Conservation (phyloP, 1,140 invertebrate species). For the Sycobia sp. region DNA sequence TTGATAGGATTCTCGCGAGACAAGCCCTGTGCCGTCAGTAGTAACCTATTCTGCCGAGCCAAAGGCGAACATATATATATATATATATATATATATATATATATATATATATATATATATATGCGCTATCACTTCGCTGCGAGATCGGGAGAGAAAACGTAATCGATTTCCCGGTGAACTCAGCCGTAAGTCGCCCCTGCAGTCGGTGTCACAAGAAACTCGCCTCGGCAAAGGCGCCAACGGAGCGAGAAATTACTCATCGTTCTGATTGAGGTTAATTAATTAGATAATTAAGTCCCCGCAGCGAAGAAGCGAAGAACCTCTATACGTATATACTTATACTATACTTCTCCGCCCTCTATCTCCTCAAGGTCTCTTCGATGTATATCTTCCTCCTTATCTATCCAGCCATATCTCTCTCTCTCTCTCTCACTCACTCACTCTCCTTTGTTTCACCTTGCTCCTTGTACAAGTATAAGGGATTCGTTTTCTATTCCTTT, state of each 20-base stretch:
- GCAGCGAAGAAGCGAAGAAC: conserved; percentile 37
- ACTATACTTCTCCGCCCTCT: too few relatives aligned
- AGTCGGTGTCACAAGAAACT: conserved; percentile 61
- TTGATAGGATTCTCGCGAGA: conserved; percentile 25
- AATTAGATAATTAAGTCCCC: conserved; percentile 64
- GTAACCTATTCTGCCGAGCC: neutral
- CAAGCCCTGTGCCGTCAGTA: conserved; percentile 2
- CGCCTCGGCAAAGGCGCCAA: conserved; percentile 58
- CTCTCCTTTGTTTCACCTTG: too few relatives aligned
- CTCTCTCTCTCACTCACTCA: too few relatives aligned
- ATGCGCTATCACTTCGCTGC: neutral
- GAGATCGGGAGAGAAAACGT: conserved; percentile 40
- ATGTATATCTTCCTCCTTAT: too few relatives aligned
- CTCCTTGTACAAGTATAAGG: too few relatives aligned
- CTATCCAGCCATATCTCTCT: too few relatives aligned
- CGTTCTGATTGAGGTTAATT: conserved; percentile 65
- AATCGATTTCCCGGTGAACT: conserved; percentile 62
- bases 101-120: neutral
- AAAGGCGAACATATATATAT: too few relatives aligned
- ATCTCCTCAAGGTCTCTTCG: too few relatives aligned
- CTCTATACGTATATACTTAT: too few relatives aligned
- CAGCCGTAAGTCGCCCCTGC: conserved; percentile 59
- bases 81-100: neutral
- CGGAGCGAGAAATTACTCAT: conserved; percentile 64
- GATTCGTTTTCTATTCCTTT: too few relatives aligned